A percentile compares a stretch with the other conserved stretches of the same genome.
Evolutionary conservation across 2,888 invertebrate species (phyloP).

Genomic region (Notodromas monacha): DNA sequence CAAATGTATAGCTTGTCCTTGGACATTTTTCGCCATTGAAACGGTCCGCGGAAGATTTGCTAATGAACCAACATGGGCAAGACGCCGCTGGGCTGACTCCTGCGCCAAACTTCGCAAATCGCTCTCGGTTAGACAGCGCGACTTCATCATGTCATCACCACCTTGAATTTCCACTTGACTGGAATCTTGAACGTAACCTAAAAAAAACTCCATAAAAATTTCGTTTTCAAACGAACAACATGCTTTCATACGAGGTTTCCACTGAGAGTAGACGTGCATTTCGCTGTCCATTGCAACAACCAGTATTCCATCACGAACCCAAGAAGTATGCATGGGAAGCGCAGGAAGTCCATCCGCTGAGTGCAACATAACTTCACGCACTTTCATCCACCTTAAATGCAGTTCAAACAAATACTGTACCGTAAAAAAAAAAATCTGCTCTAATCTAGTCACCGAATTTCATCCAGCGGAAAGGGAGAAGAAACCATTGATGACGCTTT

Average conservation of each 20-base stretch:
- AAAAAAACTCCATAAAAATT: no score
- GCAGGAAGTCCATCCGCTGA: conserved; percentile 88
- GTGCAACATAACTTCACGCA: conserved; percentile 53
- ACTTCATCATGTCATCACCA: conserved; percentile 11
- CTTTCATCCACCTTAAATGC: conserved; percentile 71
- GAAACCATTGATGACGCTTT: conserved; percentile 70
- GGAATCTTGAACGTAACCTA: not conserved
- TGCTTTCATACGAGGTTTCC: conserved; percentile 21
- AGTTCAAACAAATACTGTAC: no score
- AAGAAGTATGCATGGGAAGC: conserved; percentile 88
- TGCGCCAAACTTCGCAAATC: conserved; percentile 12
- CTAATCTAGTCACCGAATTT: conserved; percentile 29
- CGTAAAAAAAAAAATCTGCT: no score
- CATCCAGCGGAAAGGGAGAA: conserved; percentile 45
- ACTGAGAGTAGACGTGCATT: conserved; percentile 97
- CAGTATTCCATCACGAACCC: conserved; percentile 88
- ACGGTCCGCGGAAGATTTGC: conserved; percentile 2
- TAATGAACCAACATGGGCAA: conserved; percentile 12
- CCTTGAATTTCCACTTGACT: not conserved
- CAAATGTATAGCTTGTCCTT: no score
- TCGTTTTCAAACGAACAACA: no score
- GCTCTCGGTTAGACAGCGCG: conserved; percentile 13
- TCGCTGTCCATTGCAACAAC: conserved; percentile 99
- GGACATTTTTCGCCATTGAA: not conserved
- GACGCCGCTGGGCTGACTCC: conserved; percentile 11